phyloP scores from a whole-genome alignment of 2,888 invertebrate species.

The Busseola fusca region DNA sequence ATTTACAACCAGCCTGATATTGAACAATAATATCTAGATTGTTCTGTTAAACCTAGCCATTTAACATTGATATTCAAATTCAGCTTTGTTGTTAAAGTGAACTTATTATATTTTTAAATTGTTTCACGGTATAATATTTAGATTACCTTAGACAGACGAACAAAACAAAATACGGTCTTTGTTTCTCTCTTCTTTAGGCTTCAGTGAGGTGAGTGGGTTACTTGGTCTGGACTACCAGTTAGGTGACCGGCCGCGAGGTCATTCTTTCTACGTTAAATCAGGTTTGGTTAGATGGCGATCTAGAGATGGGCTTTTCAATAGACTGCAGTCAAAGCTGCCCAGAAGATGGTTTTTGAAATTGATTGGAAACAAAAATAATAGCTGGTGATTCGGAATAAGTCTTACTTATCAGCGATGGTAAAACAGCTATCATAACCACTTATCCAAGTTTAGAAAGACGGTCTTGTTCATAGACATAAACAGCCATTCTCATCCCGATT shows the following conservation, averaged over 20 bases:
- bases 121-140: conserved; percentile 12
- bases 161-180: neutral
- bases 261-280: neutral
- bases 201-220: too few relatives aligned
- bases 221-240: too few relatives aligned
- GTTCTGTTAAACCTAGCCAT: conserved; percentile 25
- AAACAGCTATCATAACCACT: neutral
- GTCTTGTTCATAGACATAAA: neutral
- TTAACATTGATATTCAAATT: conserved; percentile 35
- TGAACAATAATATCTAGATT: conserved; percentile 23
- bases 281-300: neutral
- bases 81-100: conserved; percentile 15
- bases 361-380: neutral
- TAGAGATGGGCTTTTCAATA: neutral
- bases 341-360: neutral
- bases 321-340: neutral
- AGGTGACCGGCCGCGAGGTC: too few relatives aligned
- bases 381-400: neutral
- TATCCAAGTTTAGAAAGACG: neutral
- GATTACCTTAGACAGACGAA: neutral
- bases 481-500: neutral
- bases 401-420: neutral
- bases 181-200: neutral
- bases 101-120: conserved; percentile 33
- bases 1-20: conserved; percentile 17